Evolutionary conservation across 2,113 vertebrate genomes (phyloP).

Genomic region (Eolophus roseicapilla): DNA sequence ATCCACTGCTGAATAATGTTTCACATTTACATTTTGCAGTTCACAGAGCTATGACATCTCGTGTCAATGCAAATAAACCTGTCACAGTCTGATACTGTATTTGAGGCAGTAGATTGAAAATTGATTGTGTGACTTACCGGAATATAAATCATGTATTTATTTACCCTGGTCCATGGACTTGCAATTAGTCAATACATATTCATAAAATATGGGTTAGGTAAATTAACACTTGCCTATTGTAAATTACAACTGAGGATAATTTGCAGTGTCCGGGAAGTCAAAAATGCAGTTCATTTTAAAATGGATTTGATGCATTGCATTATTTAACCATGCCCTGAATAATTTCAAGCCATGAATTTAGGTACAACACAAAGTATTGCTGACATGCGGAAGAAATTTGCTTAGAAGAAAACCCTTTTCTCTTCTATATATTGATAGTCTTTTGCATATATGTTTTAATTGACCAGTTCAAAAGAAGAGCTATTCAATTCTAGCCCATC

Average conservation of each 20-base stretch:
- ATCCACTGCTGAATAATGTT: neutral
- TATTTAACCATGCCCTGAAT: conserved; percentile 47
- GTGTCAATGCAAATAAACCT: conserved; percentile 48
- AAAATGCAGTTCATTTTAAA: conserved; percentile 45
- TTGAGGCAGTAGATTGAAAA: conserved; percentile 56
- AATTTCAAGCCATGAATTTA: conserved; percentile 61
- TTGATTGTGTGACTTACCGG: conserved; percentile 54
- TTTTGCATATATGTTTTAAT: conserved; percentile 41
- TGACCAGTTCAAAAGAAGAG: conserved; percentile 7
- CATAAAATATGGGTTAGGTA: conserved; percentile 60
- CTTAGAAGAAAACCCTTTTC: conserved; percentile 17
- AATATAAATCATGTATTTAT: conserved; percentile 56
- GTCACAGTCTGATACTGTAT: conserved; percentile 29
- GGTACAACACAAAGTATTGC: neutral
- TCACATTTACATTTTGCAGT: conserved; percentile 14
- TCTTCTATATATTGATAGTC: conserved; percentile 3
- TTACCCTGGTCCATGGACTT: conserved; percentile 13
- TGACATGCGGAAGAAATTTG: conserved; percentile 30
- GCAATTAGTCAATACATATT: conserved; percentile 66
- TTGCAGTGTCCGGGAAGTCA: neutral
- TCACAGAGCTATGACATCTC: conserved; percentile 30
- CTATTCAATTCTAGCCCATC: neutral
- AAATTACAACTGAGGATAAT: conserved; percentile 59
- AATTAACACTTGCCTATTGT: conserved; percentile 63
- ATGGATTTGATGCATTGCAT: conserved; percentile 30